Conservation (phyloP, 2,113 vertebrate genomes). For the Microtus oregoni region DNA sequence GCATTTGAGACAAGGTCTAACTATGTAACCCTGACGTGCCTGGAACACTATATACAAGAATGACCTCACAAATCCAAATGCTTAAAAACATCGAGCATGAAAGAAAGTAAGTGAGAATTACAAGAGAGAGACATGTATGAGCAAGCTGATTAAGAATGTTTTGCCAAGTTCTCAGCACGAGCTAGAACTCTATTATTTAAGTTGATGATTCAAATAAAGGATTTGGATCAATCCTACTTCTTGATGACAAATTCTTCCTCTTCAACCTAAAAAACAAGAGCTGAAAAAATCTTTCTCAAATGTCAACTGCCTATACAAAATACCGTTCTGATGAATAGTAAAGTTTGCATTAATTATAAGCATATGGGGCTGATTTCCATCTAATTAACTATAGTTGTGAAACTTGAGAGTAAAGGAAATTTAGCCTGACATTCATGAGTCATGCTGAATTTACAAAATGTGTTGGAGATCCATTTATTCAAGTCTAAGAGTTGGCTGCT, state of each 20-base stretch:
- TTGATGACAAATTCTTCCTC: conserved; percentile 54
- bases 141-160: conserved; percentile 21
- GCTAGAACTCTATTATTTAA: conserved; percentile 45
- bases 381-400: conserved; percentile 53
- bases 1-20: not conserved
- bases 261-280: conserved; percentile 54
- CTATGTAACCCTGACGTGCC: not conserved
- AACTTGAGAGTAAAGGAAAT: conserved; percentile 42
- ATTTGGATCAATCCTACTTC: conserved; percentile 62
- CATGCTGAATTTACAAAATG: conserved; percentile 55
- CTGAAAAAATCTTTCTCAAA: conserved; percentile 60
- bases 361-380: conserved; percentile 58
- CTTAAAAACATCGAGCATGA: not conserved
- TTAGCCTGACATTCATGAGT: conserved; percentile 56
- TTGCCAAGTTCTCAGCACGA: conserved; percentile 39
- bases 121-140: conserved; percentile 17
- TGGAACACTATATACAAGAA: not conserved
- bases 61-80: not conserved
- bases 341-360: conserved; percentile 69
- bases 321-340: conserved; percentile 59
- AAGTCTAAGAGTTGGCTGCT: conserved; percentile 36
- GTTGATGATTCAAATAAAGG: conserved; percentile 41
- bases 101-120: not conserved
- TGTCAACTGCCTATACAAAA: conserved; percentile 51
- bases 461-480: conserved; percentile 47